These are phyloP conservation scores for Drosophila pseudoobscura DNA, from an alignment of 1,140 invertebrate species.

Conservation along the genomic window DNA sequence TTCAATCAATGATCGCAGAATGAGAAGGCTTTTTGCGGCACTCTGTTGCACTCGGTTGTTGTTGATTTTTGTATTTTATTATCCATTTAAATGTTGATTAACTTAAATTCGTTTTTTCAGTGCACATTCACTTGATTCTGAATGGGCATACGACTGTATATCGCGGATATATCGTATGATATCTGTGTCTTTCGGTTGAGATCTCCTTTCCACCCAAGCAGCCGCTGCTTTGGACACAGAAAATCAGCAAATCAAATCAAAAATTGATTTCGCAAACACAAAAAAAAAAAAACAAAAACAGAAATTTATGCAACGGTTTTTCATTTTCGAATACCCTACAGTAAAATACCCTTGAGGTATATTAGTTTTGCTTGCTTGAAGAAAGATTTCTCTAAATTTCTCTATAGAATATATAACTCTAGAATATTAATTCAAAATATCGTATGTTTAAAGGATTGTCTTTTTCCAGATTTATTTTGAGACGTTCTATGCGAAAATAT, in stretches of 20 bases:
- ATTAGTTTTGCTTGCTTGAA: not conserved
- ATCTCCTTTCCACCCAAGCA: slow-evolving; percentile 19
- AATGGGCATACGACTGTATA: slow-evolving; percentile 7
- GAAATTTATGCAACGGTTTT: slow-evolving; percentile 62
- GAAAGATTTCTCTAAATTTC: too few species aligned
- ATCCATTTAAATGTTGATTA: slow-evolving; percentile 80
- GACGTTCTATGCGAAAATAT: too few species aligned
- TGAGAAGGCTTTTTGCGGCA: slow-evolving; percentile 25
- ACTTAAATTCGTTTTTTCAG: slow-evolving; percentile 73
- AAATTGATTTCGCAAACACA: slow-evolving; percentile 65
- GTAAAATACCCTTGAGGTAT: not conserved
- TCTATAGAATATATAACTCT: too few species aligned
- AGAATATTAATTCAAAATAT: too few species aligned
- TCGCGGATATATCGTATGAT: not conserved
- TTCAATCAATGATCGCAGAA: slow-evolving; percentile 41
- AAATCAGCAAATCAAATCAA: slow-evolving; percentile 79
- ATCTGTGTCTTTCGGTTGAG: not conserved
- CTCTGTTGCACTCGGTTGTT: slow-evolving; percentile 34
- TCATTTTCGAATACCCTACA: slow-evolving; percentile 16
- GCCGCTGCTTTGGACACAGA: slow-evolving; percentile 11
- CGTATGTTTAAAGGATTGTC: too few species aligned
- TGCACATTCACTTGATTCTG: slow-evolving; percentile 55
- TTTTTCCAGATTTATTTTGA: too few species aligned
- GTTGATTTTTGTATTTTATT: slow-evolving; percentile 53
- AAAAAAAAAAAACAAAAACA: not conserved